Evolutionary conservation across 2,888 invertebrate genomes (phyloP).

Genomic region (Zonitis immaculata): DNA sequence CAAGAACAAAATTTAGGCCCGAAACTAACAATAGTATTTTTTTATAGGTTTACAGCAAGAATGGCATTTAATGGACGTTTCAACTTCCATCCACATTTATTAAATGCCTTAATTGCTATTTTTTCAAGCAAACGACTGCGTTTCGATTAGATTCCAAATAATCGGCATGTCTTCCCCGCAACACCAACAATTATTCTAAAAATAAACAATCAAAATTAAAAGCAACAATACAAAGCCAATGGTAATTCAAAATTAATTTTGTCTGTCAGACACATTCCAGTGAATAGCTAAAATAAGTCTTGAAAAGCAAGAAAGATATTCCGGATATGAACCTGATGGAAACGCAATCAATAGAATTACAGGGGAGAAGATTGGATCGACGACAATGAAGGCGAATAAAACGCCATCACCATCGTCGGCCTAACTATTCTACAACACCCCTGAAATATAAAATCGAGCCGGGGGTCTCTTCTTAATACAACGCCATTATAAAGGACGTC

Average conservation of each 20-base stretch:
- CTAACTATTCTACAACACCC: constrained; percentile 17
- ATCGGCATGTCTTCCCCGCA: background rate
- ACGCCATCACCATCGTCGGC: constrained; percentile 13
- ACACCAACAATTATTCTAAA: background rate
- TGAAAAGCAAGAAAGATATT: constrained; percentile 12
- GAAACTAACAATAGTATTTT: no score
- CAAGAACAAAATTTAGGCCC: constrained; percentile 24
- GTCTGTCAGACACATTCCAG: background rate
- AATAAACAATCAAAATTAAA: background rate
- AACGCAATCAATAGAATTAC: constrained; percentile 18
- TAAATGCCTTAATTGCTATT: no score
- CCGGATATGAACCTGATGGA: constrained; percentile 16
- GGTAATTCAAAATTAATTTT: background rate
- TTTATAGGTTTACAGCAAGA: no score
- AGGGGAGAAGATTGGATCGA: constrained; percentile 5
- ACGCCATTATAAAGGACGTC: constrained; percentile 29
- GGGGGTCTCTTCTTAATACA: background rate
- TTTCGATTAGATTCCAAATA: constrained; percentile 21
- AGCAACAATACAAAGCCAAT: background rate
- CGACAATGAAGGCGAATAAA: constrained; percentile 11
- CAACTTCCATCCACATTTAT: no score
- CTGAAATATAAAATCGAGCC: background rate
- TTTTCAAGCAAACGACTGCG: constrained; percentile 24
- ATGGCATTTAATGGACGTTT: no score
- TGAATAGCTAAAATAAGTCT: constrained; percentile 15